phyloP scores from a whole-genome alignment of 2,888 invertebrate genomes.

The Pseudococcus viburni region DNA sequence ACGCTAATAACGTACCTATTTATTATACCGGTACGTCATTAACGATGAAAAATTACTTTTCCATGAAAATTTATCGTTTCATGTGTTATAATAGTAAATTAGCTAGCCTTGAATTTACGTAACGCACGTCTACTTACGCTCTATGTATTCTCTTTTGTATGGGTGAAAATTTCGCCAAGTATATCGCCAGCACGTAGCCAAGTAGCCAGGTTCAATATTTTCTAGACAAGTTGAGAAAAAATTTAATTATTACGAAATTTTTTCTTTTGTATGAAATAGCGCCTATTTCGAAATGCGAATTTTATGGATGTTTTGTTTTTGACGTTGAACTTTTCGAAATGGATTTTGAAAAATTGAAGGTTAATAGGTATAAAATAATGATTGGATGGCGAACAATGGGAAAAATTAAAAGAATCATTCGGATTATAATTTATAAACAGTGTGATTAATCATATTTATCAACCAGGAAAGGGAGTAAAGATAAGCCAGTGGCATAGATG shows the following conservation, averaged over 20 bases:
- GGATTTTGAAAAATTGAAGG: background rate
- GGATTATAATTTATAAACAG: slow-evolving; percentile 15
- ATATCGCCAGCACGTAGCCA: too few species aligned
- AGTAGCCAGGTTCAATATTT: too few species aligned
- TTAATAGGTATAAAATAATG: background rate
- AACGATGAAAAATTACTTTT: slow-evolving; percentile 25
- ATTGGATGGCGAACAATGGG: background rate
- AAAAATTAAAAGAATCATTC: background rate
- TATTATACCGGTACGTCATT: background rate
- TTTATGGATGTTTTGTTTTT: background rate
- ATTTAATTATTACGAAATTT: too few species aligned
- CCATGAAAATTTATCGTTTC: slow-evolving; percentile 19
- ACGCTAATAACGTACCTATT: background rate
- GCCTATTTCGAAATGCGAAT: background rate
- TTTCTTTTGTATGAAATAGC: too few species aligned
- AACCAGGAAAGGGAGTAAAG: background rate
- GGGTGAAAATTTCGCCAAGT: too few species aligned
- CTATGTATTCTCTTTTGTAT: background rate
- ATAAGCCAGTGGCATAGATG: background rate
- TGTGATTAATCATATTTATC: slow-evolving; percentile 25
- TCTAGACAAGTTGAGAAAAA: too few species aligned
- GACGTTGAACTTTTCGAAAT: background rate
- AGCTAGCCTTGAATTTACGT: background rate
- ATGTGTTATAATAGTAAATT: background rate
- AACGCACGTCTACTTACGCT: background rate